These are phyloP conservation scores for Sebastes taczanowskii DNA, from an alignment of 2,797 vertebrate genomes.

Conservation along the genomic window DNA sequence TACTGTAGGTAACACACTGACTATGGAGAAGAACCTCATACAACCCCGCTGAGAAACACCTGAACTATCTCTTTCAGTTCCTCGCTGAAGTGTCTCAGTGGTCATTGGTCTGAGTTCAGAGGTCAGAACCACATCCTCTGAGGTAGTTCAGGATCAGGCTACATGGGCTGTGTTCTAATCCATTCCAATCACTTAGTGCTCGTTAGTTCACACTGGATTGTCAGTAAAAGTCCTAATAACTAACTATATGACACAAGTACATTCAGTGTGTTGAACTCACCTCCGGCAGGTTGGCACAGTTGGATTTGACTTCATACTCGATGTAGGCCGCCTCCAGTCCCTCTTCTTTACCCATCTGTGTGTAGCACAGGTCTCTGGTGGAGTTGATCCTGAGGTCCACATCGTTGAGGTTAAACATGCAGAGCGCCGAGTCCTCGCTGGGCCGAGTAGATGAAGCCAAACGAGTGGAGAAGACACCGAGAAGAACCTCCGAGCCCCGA, in stretches of 20 bases:
- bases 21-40: no score
- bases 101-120: background rate
- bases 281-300: slow-evolving; percentile 92
- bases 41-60: no score
- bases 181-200: background rate
- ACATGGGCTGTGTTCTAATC: background rate
- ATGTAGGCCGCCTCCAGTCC: slow-evolving; percentile 92
- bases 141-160: background rate
- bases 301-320: slow-evolving; percentile 96
- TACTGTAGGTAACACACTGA: no score
- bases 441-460: slow-evolving; percentile 81
- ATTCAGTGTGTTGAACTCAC: slow-evolving; percentile 77
- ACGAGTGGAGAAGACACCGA: slow-evolving; percentile 89
- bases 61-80: no score
- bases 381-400: slow-evolving; percentile 88
- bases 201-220: background rate
- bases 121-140: background rate
- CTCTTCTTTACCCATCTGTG: slow-evolving; percentile 87
- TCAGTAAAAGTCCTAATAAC: background rate
- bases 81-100: background rate
- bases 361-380: slow-evolving; percentile 95
- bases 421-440: slow-evolving; percentile 92
- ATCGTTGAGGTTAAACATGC: slow-evolving; percentile 89
- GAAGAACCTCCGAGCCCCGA: slow-evolving; percentile 80
- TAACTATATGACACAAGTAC: background rate